Evolutionary conservation across 2,888 invertebrate genomes (phyloP), one percentile per base, ranked within the genome.

Genomic region (Choreutis nemorana): DNA sequence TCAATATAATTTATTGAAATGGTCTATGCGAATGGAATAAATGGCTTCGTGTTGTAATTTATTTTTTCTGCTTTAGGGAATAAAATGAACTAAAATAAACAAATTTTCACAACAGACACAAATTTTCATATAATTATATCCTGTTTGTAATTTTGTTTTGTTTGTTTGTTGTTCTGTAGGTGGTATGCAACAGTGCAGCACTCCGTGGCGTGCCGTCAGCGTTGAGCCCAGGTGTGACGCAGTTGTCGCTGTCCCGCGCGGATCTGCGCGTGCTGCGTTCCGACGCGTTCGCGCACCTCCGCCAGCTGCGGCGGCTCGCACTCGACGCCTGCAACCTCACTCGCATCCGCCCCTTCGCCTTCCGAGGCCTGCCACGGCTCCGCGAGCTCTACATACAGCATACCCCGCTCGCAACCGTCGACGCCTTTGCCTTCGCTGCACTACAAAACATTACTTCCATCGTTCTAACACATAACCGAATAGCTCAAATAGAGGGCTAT

Each of bases 241-340:
- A 94, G 62, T 79, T 94, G 38, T 90, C 94, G 1, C 67, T 95
- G 43, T 90, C 92, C 23, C 89, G 92, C 55, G 94, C 94, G 66
- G 86, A 90, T 61, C 87, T 95, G 53, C 87, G 88, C 31, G 77
- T 87, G 45, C 87, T 93, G 49, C 87, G 88, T 45, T 87, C 87
- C 38, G 92, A 93, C 58, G 90, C 92, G 3, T 93, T 93, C 61
- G 83, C 85, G 16, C 89, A 90, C n/a, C 77, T 94, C 34, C 83
- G 87, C n/a, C 83, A 87, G 36, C 77, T 95, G 36, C 85, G 89
- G 40, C 91, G 92, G 48, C 84, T 97, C 26, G 89, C 87, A 8
- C 82, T 96, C 46, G 92, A 94, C 61, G 89, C 89, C 42, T 96
- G 96, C 78, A 90, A 92, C 62, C 89, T 96, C 42, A 85, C 88